Evolutionary conservation across 2,113 vertebrate genomes (phyloP).

Genomic region (Raja brachyura): DNA sequence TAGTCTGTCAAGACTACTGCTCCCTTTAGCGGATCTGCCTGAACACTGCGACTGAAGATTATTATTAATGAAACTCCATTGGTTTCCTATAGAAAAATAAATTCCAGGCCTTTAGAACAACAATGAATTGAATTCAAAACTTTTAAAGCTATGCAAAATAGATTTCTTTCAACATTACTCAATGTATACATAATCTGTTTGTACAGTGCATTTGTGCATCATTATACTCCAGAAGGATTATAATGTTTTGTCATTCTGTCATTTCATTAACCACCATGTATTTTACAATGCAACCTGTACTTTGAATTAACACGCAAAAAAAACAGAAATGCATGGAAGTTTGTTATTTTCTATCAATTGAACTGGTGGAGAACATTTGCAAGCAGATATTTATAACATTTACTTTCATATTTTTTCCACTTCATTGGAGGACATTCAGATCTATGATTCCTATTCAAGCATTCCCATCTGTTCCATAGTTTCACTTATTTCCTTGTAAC

Average conservation of each 20-base stretch:
- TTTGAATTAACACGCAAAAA: background rate
- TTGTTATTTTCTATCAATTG: background rate
- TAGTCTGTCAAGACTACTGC: constrained; percentile 87
- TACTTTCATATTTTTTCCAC: background rate
- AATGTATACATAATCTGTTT: background rate
- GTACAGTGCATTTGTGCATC: background rate
- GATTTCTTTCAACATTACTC: background rate
- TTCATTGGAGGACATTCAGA: no score
- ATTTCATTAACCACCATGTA: background rate
- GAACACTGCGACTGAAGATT: constrained; percentile 87
- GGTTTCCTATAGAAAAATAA: constrained; percentile 66
- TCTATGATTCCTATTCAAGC: no score
- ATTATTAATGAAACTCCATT: constrained; percentile 99
- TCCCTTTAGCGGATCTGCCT: constrained; percentile 82
- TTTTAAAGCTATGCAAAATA: background rate
- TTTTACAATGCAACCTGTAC: background rate
- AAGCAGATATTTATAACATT: background rate
- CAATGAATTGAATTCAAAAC: background rate
- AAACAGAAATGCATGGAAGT: background rate
- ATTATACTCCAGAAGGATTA: background rate
- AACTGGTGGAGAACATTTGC: background rate
- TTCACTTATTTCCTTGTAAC: no score
- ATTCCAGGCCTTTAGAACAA: background rate
- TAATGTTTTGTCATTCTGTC: background rate
- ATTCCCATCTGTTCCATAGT: no score